Percentiles rank a stretch among this genome's conserved stretches.
Evolutionary conservation across 2,888 invertebrate genomes (phyloP).

Genomic region (Nesidiocoris tenuis): DNA sequence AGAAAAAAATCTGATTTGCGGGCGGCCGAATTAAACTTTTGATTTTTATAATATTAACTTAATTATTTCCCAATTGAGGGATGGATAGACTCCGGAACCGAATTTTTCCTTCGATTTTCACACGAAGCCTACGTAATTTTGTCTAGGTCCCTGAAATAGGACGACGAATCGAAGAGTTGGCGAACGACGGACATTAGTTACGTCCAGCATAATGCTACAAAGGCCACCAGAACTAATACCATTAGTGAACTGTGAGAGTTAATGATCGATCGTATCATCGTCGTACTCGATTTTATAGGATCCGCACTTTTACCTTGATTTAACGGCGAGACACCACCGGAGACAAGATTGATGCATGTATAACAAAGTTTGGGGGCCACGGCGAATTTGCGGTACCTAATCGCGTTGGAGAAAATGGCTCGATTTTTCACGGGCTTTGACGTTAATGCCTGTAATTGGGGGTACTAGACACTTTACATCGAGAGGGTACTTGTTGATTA

Average conservation of each 20-base stretch:
- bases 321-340: constrained; percentile 3
- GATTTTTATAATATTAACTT: too few species aligned
- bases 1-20: too few species aligned
- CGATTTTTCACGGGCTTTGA: constrained; percentile 4
- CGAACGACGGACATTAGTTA: background rate
- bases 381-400: background rate
- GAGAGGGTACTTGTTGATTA: background rate
- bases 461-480: background rate
- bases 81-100: too few species aligned
- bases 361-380: constrained; percentile 1
- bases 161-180: background rate
- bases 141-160: background rate
- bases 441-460: background rate
- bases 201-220: background rate
- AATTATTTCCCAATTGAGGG: too few species aligned
- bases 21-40: too few species aligned
- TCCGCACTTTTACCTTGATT: background rate
- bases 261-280: constrained; percentile 10
- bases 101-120: background rate
- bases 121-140: background rate
- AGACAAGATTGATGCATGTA: constrained; percentile 2
- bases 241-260: constrained; percentile 1
- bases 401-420: background rate
- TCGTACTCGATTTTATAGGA: background rate
- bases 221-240: background rate